These are phyloP conservation scores for Notarius lentiginosus DNA, from an alignment of 2,113 vertebrate genomes.

Conservation along the genomic window DNA sequence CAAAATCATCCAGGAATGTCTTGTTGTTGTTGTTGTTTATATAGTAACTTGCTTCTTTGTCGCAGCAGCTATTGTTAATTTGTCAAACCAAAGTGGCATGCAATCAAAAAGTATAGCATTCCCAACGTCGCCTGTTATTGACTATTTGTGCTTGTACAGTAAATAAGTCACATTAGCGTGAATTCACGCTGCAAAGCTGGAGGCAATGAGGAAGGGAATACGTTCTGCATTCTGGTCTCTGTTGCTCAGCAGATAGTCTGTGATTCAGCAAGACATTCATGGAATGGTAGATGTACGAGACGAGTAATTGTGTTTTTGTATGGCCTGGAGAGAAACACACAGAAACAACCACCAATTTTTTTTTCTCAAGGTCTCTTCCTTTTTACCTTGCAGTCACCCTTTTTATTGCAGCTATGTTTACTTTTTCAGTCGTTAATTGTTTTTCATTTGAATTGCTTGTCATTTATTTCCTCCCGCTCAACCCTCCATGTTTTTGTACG, in stretches of 20 bases:
- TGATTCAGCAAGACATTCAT: slow-evolving; percentile 28
- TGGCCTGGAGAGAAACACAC: neutral
- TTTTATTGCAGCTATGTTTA: slow-evolving; percentile 12
- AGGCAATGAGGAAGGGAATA: slow-evolving; percentile 29
- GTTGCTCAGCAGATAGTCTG: neutral
- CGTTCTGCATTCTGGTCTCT: neutral
- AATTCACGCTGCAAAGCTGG: slow-evolving; percentile 41
- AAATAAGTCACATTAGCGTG: slow-evolving; percentile 45
- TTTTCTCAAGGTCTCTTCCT: slow-evolving; percentile 22
- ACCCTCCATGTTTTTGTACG: neutral
- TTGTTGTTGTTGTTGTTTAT: neutral
- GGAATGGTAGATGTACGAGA: slow-evolving; percentile 17
- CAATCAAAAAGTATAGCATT: slow-evolving; percentile 26
- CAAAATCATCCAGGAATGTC: neutral
- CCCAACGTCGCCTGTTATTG: slow-evolving; percentile 39
- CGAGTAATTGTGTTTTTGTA: slow-evolving; percentile 22
- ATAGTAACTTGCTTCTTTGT: neutral
- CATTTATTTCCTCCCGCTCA: neutral
- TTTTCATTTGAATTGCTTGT: neutral
- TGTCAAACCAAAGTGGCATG: slow-evolving; percentile 29
- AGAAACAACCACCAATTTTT: neutral
- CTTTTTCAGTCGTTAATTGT: slow-evolving; percentile 11
- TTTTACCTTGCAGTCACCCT: neutral
- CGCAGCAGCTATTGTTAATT: slow-evolving; percentile 35
- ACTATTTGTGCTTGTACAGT: slow-evolving; percentile 29